Evolutionary conservation across 2,888 invertebrate genomes (phyloP).

Genomic region (Agriopis marginaria): DNA sequence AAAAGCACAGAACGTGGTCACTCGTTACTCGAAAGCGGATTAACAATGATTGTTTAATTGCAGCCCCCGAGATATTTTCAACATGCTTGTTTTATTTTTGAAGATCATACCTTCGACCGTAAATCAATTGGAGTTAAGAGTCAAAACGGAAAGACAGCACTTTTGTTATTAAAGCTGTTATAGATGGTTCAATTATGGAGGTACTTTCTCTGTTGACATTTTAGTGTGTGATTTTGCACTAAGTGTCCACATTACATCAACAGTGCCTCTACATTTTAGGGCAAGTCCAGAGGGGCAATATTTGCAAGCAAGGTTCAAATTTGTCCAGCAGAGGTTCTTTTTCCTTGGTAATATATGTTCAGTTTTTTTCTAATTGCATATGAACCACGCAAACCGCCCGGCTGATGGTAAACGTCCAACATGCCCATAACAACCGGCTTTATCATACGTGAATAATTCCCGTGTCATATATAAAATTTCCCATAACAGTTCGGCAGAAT

Average conservation of each 20-base stretch:
- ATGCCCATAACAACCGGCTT: too few relatives aligned
- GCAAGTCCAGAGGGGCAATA: neutral
- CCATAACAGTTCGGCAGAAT: too few relatives aligned
- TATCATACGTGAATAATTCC: too few relatives aligned
- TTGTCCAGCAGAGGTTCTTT: neutral
- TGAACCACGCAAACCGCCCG: too few relatives aligned
- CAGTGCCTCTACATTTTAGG: neutral
- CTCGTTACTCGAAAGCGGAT: constrained; percentile 32
- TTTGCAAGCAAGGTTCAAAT: neutral
- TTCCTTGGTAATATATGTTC: neutral
- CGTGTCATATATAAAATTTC: too few relatives aligned
- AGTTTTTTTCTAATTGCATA: neutral
- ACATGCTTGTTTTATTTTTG: constrained; percentile 3
- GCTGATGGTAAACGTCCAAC: too few relatives aligned
- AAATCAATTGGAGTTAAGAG: neutral
- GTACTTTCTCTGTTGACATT: constrained; percentile 34
- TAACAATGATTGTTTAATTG: constrained; percentile 37
- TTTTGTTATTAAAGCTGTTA: neutral
- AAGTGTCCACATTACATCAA: constrained; percentile 1
- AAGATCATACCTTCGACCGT: neutral
- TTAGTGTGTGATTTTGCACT: constrained; percentile 10
- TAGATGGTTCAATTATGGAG: neutral
- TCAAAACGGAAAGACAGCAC: neutral
- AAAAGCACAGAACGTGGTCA: constrained; percentile 10
- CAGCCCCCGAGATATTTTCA: constrained; percentile 22